Evolutionary conservation across 2,797 vertebrate genomes (phyloP), one percentile per base, ranked within the genome.

Genomic region (Cossypha heuglini): DNA sequence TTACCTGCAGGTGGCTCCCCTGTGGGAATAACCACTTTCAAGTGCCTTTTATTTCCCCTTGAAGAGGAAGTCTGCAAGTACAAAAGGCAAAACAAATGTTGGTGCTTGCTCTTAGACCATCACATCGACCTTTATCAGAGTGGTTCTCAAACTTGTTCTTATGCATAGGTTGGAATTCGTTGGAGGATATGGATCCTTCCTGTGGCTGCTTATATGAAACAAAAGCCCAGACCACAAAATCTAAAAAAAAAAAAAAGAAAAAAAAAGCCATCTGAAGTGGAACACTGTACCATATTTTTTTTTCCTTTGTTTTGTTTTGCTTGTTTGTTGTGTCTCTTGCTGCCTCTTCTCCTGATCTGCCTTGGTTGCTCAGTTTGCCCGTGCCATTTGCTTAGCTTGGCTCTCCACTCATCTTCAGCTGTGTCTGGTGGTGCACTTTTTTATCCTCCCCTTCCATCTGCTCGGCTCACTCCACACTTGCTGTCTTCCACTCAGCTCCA

Each of bases 131-230:
- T 95, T 90, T 96, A 63, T 95, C 96, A 94, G 93, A 95, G 94
- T 96, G 89, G 96, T 97, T 96, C 94, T 97, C 94, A 95, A 93
- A 95, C 88, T 94, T 82, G 83, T 95, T 96, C 91, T 86, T 46
- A 85, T 14, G 75, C 77, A 61, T 73, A 93, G 92, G 67, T 73
- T 79, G 85, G 91, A 87, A 93, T 88, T 92, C 76, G 55, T 51
- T 91, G 80, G 87, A 95, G 83, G 73, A 74, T 84, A 28, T 68
- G 35, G 19, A 74, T 96, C 83, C 66, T 95, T 94, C 79, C 61
- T 84, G 75, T 74, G 54, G 62, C 94, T 95, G 78, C 57, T 83
- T 68, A 33, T 26, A 55, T 82, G 78, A 93, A 88, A 81, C 76
- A 75, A 95, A 93, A 80, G 16, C 72, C 62, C 58, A 64, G 38